Base-by-base conservation (phyloP, 2,888 invertebrate genomes). In the Tricholauxania praeusta region DNA sequence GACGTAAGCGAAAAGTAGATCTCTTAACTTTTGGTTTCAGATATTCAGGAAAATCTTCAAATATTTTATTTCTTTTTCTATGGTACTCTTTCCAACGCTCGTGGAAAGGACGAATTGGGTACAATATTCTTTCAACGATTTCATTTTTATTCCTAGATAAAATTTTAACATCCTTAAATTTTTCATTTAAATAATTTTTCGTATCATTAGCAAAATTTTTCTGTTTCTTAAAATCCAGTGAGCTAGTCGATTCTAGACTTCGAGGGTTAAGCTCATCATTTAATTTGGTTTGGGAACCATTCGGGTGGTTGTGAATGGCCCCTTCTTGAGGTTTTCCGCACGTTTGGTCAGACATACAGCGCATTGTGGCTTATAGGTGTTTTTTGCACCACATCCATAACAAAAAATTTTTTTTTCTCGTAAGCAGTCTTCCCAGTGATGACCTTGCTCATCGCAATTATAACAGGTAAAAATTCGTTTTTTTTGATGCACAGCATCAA, bases 331-430 rank as follows among this genome's bases (percentile, higher is more conserved):
- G 66, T 66, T 66, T 66, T 52, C 66, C 52, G 53, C 52, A n/a
- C 28, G 51, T 19, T 32, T 47, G 53, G 53, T 12, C 12, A 22
- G 15, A 17, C 67, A 67, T 62, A 60, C 67, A 15, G 49, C 19
- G 17, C 62, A 72, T 39, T 72, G 72, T 1, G 72, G 72, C 32
- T n/a, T n/a, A n/a, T n/a, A n/a, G n/a, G n/a, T n/a, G n/a, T n/a
- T n/a, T n/a, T n/a, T n/a, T n/a, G n/a, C n/a, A n/a, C n/a, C n/a
- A n/a, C n/a, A n/a, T n/a, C n/a, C n/a, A n/a, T n/a, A n/a, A n/a
- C n/a, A n/a, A 62, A 72, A 72, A 47, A 72, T 62, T 39, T 32
- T 72, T 39, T 47, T 28, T 12, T 60, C 66, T 17, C 49, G n/a
- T 1, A 66, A 17, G 22, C 72, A 57, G 32, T 73, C 65, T 14